Conservation (phyloP, 2,113 vertebrate genomes). For the Marcusenius ussheri region DNA sequence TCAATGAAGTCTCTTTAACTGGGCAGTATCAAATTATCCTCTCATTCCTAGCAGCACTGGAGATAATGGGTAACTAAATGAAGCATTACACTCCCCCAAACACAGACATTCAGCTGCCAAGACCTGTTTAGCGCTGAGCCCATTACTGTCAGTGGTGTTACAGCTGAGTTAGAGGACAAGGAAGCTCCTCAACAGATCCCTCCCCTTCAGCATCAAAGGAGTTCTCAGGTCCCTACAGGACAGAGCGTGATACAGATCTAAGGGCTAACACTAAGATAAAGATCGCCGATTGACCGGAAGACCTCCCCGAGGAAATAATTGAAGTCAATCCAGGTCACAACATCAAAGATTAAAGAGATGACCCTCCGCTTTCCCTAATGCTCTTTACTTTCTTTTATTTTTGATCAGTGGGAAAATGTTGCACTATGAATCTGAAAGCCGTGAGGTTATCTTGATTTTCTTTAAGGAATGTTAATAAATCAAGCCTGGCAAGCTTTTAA, state of each 20-base stretch:
- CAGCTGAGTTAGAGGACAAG: constrained; percentile 50
- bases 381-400: constrained; percentile 40
- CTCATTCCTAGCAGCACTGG: neutral
- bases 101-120: constrained; percentile 9
- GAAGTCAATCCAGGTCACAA: constrained; percentile 68
- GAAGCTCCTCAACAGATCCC: constrained; percentile 51
- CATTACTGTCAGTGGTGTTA: constrained; percentile 53
- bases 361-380: constrained; percentile 49
- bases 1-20: constrained; percentile 18
- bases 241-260: constrained; percentile 59
- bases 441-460: constrained; percentile 7
- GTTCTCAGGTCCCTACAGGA: constrained; percentile 60
- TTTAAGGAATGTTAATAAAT: neutral
- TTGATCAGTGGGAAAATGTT: constrained; percentile 36
- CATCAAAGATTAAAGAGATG: constrained; percentile 65
- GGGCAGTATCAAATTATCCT: constrained; percentile 13
- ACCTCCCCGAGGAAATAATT: constrained; percentile 66
- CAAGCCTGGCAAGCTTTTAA: neutral
- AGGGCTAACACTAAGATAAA: constrained; percentile 61
- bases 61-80: constrained; percentile 16
- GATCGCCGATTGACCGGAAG: constrained; percentile 62
- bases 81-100: neutral
- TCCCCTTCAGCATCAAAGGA: constrained; percentile 56
- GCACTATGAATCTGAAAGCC: constrained; percentile 39
- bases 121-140: constrained; percentile 46